These are phyloP conservation scores for Sussaba pulchella DNA, from an alignment of 2,888 invertebrate species.

Conservation along the genomic window DNA sequence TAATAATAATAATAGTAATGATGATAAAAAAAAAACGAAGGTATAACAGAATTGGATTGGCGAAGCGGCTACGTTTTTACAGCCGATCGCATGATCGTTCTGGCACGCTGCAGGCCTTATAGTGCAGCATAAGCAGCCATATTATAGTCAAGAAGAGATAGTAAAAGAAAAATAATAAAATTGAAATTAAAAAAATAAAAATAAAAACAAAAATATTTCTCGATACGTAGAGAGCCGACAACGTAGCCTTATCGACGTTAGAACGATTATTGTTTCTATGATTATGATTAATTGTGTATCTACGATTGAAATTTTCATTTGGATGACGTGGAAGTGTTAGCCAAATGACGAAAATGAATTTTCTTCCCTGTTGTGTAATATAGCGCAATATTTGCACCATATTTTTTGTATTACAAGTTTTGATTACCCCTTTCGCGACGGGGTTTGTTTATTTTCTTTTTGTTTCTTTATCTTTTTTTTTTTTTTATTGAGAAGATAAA, in stretches of 20 bases:
- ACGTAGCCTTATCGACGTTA: slow-evolving; percentile 58
- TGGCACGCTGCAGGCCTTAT: slow-evolving; percentile 68
- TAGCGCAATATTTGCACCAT: slow-evolving; percentile 80
- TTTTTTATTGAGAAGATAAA: no score
- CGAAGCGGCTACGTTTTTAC: slow-evolving; percentile 25
- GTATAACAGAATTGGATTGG: slow-evolving; percentile 59
- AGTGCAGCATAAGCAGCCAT: slow-evolving; percentile 70
- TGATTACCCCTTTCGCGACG: slow-evolving; percentile 75
- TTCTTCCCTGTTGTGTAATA: slow-evolving; percentile 79
- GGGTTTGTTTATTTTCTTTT: slow-evolving; percentile 67
- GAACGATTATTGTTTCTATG: slow-evolving; percentile 66
- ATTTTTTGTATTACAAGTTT: slow-evolving; percentile 82
- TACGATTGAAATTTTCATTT: slow-evolving; percentile 60
- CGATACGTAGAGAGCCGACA: slow-evolving; percentile 60
- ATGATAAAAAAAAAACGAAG: slow-evolving; percentile 51
- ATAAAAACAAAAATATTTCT: slow-evolving; percentile 62
- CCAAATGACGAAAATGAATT: slow-evolving; percentile 68
- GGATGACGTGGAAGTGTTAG: slow-evolving; percentile 54
- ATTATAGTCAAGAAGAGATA: slow-evolving; percentile 68
- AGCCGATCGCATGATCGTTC: slow-evolving; percentile 42
- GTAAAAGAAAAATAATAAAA: slow-evolving; percentile 37
- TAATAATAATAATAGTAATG: slow-evolving; percentile 33
- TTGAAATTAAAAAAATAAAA: slow-evolving; percentile 9
- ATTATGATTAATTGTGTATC: slow-evolving; percentile 67
- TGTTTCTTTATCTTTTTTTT: no score